Evolutionary conservation across 64 coral and sea anemone species (phyloP), one percentile per base, ranked within the genome.

Genomic region (Montipora efflorescens): DNA sequence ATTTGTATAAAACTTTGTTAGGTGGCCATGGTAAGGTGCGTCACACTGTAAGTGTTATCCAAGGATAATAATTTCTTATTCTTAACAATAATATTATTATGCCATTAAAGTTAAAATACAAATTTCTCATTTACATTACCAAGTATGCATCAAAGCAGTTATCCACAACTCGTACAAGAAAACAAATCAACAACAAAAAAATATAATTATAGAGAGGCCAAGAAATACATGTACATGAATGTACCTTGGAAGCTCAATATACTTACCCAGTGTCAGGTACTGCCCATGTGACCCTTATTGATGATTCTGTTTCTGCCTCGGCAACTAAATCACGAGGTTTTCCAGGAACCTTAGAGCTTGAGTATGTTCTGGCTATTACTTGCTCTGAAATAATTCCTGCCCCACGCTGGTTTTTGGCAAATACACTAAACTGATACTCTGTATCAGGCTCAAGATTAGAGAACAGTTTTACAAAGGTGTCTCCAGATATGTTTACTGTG

Each of bases 201-300:
- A 25, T 25, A 25, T 25, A 25, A 25, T 25, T 25, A 25, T 2
- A 36, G 0, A 36, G 36, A 36, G 36, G 36, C 36, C 36, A 36
- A 36, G 36, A 36, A 36, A 36, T 36, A 36, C 36, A 36, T 36
- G 36, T 36, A 0, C 0, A 4, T 64, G 61, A 0, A 12, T 64
- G 3, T 64, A 4, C 14, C 14, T 12, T 64, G 52, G 10, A 64
- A 12, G 61, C 8, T 64, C 61, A 64, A 12, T 5, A 10, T 55
- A 21, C 86, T 75, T 89, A 89, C 87, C 87, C 87, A n/a, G 72
- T 79, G 15, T n/a, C 51, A 75, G 87, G 87, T 77, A 47, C 83
- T 21, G 46, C 77, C 92, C 92, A 93, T 13, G 85, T 85, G 47
- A 93, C 92, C 23, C 87, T 93, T 14, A 93, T 88, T 64, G 80